Percentiles rank a stretch among this genome's conserved stretches.
phyloP scores from a whole-genome alignment of 2,797 vertebrate species.

The Numenius phaeopus region DNA sequence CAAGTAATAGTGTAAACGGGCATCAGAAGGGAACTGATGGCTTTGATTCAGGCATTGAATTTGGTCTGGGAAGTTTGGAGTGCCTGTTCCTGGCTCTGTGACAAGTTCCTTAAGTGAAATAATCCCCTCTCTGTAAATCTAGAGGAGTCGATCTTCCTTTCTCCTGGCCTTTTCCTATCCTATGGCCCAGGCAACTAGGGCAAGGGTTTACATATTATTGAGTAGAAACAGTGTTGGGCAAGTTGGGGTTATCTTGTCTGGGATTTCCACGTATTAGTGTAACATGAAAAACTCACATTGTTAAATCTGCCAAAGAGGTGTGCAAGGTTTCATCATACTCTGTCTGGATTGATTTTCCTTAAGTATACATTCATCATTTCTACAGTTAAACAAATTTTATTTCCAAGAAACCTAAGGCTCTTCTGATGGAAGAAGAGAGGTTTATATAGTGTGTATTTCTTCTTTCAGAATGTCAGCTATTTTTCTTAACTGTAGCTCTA shows the following conservation, averaged over 20 bases:
- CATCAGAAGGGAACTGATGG: neutral
- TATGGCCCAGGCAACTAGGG: too few species aligned
- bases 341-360: neutral
- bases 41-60: neutral
- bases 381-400: neutral
- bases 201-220: neutral
- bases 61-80: neutral
- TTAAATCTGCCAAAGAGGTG: neutral
- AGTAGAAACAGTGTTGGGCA: neutral
- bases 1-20: neutral
- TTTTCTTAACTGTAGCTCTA: neutral
- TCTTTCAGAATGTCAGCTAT: neutral
- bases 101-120: neutral
- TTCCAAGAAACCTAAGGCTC: neutral
- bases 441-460: neutral
- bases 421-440: neutral
- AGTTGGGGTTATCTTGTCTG: neutral
- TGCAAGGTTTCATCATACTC: neutral
- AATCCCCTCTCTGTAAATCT: neutral
- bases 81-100: neutral
- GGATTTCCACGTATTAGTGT: neutral
- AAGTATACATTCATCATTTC: neutral
- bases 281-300: neutral
- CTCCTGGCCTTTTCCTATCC: neutral
- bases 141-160: neutral